Evolutionary conservation across 2,797 vertebrate species (phyloP).

Genomic region (Heliangelus exortis): DNA sequence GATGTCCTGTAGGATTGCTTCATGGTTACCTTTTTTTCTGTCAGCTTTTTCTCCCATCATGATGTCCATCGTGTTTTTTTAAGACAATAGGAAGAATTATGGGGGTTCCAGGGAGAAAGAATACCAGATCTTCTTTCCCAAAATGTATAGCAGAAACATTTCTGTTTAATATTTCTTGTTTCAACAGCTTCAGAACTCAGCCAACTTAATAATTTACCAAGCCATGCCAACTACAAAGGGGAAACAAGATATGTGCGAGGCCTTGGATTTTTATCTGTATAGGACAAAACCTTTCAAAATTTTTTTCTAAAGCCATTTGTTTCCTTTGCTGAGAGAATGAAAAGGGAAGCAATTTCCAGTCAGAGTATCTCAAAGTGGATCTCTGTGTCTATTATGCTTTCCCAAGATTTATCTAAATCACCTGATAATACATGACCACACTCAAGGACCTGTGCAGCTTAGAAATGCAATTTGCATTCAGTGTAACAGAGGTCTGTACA

Average conservation of each 20-base stretch:
- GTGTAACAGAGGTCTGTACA: not conserved
- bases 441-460: not conserved
- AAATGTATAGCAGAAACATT: not conserved
- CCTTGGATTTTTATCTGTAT: slow-evolving; percentile 39
- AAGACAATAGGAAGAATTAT: not conserved
- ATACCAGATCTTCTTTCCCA: not conserved
- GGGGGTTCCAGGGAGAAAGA: not conserved
- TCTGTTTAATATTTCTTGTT: not conserved
- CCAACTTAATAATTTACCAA: slow-evolving; percentile 26
- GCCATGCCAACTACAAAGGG: not conserved
- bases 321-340: slow-evolving; percentile 40
- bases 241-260: slow-evolving; percentile 21
- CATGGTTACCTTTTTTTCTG: not conserved
- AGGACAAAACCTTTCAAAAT: slow-evolving; percentile 17
- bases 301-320: not conserved
- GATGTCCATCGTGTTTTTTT: not conserved
- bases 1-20: not conserved
- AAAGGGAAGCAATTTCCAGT: slow-evolving; percentile 42
- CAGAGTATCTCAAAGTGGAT: slow-evolving; percentile 46
- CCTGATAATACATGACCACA: slow-evolving; percentile 1
- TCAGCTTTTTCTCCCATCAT: not conserved
- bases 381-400: slow-evolving; percentile 21
- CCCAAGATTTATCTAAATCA: slow-evolving; percentile 29
- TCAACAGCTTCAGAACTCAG: slow-evolving; percentile 1
- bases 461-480: not conserved